A percentile compares a stretch with the other conserved stretches of the same genome.
These are phyloP conservation scores for Diplazon laetatorius DNA, from an alignment of 2,888 invertebrate species.

Conservation along the genomic window DNA sequence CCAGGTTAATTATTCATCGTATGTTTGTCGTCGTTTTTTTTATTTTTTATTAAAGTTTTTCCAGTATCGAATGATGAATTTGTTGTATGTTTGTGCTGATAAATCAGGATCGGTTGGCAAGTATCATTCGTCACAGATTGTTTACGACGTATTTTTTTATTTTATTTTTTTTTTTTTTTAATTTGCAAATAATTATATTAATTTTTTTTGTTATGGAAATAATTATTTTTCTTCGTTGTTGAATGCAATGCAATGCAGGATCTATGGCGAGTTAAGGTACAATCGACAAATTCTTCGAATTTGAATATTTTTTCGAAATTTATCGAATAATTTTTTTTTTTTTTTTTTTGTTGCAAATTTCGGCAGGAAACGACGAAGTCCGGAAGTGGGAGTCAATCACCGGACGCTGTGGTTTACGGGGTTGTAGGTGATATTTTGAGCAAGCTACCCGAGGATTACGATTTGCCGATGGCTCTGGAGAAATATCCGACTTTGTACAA, in stretches of 20 bases:
- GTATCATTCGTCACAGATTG: slow-evolving; percentile 48
- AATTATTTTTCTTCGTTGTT: slow-evolving; percentile 35
- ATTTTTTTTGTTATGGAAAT: too few relatives aligned
- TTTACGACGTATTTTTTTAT: too few relatives aligned
- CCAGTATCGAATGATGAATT: neutral
- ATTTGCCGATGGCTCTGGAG: slow-evolving; percentile 86
- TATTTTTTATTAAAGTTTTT: slow-evolving; percentile 18
- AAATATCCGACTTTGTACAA: slow-evolving; percentile 90
- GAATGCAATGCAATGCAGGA: slow-evolving; percentile 69
- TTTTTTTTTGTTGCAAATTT: too few relatives aligned
- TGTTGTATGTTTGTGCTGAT: slow-evolving; percentile 60
- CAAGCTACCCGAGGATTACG: slow-evolving; percentile 89
- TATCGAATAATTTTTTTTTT: neutral
- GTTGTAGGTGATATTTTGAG: slow-evolving; percentile 91
- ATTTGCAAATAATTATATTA: too few relatives aligned
- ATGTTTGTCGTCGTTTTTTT: slow-evolving; percentile 19
- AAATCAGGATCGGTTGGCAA: slow-evolving; percentile 77
- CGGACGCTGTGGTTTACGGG: slow-evolving; percentile 91
- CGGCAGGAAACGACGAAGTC: slow-evolving; percentile 86
- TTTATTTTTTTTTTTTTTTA: too few relatives aligned
- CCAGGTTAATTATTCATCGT: slow-evolving; percentile 85
- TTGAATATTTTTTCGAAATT: neutral
- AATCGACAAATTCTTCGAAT: neutral
- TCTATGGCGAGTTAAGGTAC: slow-evolving; percentile 73
- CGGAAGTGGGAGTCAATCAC: slow-evolving; percentile 86